Conservation (phyloP, 2,797 vertebrate genomes). For the Siniperca obscura region DNA sequence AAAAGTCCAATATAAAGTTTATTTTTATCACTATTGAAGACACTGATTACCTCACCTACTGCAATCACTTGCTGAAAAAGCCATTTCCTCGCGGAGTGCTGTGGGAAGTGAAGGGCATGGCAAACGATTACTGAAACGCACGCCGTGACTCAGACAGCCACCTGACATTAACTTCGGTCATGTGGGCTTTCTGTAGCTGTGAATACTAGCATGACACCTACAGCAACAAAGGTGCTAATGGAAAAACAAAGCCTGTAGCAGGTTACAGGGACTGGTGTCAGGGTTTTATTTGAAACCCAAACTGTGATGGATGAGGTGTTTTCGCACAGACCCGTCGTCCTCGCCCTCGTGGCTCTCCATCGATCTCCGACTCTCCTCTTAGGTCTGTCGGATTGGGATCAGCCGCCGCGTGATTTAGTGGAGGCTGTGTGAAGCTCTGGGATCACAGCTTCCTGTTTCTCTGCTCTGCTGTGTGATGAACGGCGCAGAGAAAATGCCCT, state of each 20-base stretch:
- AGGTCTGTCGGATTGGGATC: background rate
- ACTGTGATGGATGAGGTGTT: conserved; percentile 17
- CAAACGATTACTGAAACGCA: background rate
- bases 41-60: background rate
- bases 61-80: background rate
- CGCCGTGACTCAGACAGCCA: background rate
- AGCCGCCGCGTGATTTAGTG: conserved; percentile 7
- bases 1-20: background rate
- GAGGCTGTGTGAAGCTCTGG: background rate
- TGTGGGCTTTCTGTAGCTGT: background rate
- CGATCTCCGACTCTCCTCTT: conserved; percentile 1
- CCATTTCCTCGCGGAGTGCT: no score
- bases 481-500: background rate
- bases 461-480: conserved; percentile 3
- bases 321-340: background rate
- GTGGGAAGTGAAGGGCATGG: background rate
- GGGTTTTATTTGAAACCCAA: conserved; percentile 5
- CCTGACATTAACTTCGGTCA: background rate
- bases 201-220: background rate
- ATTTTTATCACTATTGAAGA: background rate
- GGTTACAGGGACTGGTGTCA: background rate
- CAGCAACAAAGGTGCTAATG: conserved; percentile 12
- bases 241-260: background rate
- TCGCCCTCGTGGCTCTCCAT: background rate
- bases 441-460: conserved; percentile 15